Conservation (phyloP, 2,888 invertebrate species). For the Stenotaenia linearis region DNA sequence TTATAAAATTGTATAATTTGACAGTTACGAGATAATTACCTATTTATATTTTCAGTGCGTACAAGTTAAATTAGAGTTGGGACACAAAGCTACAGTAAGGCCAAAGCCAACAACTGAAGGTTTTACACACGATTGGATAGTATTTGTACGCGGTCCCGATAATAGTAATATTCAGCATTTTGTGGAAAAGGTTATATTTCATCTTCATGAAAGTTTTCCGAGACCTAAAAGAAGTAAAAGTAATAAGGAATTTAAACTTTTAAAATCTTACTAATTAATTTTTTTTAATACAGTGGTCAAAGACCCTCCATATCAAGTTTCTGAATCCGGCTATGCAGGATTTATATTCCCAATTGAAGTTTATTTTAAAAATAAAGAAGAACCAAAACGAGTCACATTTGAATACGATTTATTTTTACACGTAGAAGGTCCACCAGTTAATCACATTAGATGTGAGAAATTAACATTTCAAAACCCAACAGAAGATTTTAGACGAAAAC, state of each 20-base stretch:
- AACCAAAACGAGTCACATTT: constrained; percentile 70
- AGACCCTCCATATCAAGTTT: constrained; percentile 81
- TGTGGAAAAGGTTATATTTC: constrained; percentile 83
- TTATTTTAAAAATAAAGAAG: constrained; percentile 71
- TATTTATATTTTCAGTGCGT: constrained; percentile 48
- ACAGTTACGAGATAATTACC: too few relatives aligned
- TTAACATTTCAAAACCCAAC: constrained; percentile 77
- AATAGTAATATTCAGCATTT: constrained; percentile 81
- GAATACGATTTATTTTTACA: constrained; percentile 81
- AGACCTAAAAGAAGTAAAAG: constrained; percentile 79
- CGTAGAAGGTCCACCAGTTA: constrained; percentile 63
- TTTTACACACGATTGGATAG: constrained; percentile 96
- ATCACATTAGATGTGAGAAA: constrained; percentile 68
- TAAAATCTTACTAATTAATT: constrained; percentile 26
- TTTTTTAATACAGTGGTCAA: constrained; percentile 65
- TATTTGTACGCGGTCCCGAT: constrained; percentile 84
- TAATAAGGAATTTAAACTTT: constrained; percentile 34
- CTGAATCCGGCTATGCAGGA: constrained; percentile 94
- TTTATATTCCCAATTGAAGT: constrained; percentile 86
- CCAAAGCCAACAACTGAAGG: constrained; percentile 78
- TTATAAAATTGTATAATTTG: too few relatives aligned
- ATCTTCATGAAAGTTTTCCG: constrained; percentile 84
- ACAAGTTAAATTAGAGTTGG: constrained; percentile 82
- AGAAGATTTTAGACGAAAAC: constrained; percentile 80
- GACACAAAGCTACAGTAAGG: constrained; percentile 78